Percentiles rank a stretch among this genome's conserved stretches.
phyloP scores from a whole-genome alignment of 1,140 invertebrate species.

The Gyrodactylus bullatarudis region DNA sequence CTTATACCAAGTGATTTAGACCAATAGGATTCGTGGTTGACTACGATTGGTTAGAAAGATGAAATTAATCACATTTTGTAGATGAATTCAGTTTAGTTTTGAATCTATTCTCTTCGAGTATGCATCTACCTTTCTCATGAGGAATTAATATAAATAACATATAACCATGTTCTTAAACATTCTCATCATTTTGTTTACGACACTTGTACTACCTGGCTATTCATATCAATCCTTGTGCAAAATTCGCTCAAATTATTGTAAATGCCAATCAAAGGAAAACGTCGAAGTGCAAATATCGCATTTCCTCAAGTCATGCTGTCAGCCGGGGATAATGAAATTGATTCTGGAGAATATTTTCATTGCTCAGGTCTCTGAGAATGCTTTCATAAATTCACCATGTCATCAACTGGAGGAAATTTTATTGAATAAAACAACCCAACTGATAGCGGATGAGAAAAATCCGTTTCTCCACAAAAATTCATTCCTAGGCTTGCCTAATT shows the following conservation, averaged over 20 bases:
- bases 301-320: not conserved
- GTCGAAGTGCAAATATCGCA: not conserved
- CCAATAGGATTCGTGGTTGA: too few species aligned
- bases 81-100: too few species aligned
- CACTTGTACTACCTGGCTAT: too few species aligned
- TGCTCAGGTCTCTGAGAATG: not conserved
- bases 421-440: not conserved
- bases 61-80: too few species aligned
- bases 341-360: not conserved
- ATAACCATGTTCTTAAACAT: too few species aligned
- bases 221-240: not conserved
- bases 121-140: too few species aligned
- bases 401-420: not conserved
- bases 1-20: too few species aligned
- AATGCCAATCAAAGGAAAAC: not conserved
- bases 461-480: not conserved
- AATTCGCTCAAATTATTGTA: not conserved
- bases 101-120: too few species aligned
- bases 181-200: too few species aligned
- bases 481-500: not conserved
- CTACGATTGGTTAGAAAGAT: too few species aligned
- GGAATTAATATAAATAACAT: too few species aligned
- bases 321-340: not conserved
- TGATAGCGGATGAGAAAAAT: not conserved
- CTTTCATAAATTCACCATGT: not conserved